phyloP scores from a whole-genome alignment of 2,797 vertebrate genomes.

The Fringilla coelebs region DNA sequence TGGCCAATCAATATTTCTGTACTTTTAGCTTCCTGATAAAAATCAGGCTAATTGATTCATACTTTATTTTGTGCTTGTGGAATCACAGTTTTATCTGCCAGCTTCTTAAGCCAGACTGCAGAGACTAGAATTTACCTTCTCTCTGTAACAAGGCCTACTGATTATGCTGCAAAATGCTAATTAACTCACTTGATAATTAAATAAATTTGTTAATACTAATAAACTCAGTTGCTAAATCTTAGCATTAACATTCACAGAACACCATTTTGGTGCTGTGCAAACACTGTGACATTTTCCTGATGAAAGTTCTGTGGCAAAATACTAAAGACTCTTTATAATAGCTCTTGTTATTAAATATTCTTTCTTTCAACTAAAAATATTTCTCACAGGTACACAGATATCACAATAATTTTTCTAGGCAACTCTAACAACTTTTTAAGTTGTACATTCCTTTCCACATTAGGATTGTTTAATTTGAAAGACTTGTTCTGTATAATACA shows the following conservation, averaged over 20 bases:
- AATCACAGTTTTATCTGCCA: background rate
- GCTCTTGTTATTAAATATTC: background rate
- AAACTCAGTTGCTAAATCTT: background rate
- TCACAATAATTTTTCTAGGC: background rate
- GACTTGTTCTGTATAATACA: background rate
- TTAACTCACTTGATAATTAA: background rate
- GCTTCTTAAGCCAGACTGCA: background rate
- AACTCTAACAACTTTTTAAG: background rate
- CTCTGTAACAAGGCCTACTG: background rate
- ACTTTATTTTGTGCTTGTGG: background rate
- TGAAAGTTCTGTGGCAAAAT: background rate
- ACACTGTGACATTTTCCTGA: background rate
- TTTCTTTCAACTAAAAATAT: background rate
- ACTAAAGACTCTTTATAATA: background rate
- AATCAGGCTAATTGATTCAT: slow-evolving; percentile 19
- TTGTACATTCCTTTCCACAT: slow-evolving; percentile 14
- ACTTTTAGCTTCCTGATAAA: slow-evolving; percentile 12
- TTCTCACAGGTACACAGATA: background rate
- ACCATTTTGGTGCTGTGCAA: background rate
- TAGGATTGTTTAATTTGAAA: background rate
- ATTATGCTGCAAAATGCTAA: slow-evolving; percentile 5
- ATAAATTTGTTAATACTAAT: background rate
- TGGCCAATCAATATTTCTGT: slow-evolving; percentile 8
- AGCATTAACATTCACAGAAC: background rate
- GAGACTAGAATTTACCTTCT: background rate